A percentile compares a stretch with the other conserved stretches of the same genome.
Conservation (phyloP, 2,113 vertebrate genomes). For the Odocoileus virginianus region DNA sequence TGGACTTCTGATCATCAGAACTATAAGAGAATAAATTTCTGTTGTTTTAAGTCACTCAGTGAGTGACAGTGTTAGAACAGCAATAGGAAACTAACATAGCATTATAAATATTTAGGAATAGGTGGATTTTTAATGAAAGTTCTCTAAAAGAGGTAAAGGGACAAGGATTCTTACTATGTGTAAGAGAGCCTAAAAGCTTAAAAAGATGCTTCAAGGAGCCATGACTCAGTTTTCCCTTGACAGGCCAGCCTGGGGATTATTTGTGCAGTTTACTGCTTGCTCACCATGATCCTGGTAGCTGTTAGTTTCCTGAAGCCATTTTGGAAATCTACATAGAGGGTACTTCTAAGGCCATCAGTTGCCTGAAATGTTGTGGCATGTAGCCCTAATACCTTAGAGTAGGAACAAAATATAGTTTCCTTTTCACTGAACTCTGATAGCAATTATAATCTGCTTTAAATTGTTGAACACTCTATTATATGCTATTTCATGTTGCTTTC, state of each 20-base stretch:
- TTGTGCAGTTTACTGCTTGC: not conserved
- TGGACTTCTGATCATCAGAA: not conserved
- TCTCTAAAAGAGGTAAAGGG: constrained; percentile 10
- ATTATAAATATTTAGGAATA: constrained; percentile 23
- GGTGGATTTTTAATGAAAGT: not conserved
- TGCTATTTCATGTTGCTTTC: not conserved
- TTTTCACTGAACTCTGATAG: not conserved
- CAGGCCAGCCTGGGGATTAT: not conserved
- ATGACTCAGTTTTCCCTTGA: not conserved
- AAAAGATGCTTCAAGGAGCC: not conserved
- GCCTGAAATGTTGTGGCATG: not conserved
- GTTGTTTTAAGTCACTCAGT: constrained; percentile 4
- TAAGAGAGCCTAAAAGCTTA: constrained; percentile 8
- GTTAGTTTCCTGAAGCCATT: not conserved
- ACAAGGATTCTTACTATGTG: not conserved
- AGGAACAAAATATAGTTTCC: not conserved
- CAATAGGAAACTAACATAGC: not conserved
- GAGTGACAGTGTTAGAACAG: not conserved
- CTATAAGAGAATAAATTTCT: not conserved
- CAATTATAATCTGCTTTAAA: constrained; percentile 24
- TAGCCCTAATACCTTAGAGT: not conserved
- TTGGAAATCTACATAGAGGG: not conserved
- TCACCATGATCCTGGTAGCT: not conserved
- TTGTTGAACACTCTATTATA: not conserved
- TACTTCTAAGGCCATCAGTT: not conserved